Evolutionary conservation across 2,888 invertebrate species (phyloP).

Genomic region (Lypha dubia): DNA sequence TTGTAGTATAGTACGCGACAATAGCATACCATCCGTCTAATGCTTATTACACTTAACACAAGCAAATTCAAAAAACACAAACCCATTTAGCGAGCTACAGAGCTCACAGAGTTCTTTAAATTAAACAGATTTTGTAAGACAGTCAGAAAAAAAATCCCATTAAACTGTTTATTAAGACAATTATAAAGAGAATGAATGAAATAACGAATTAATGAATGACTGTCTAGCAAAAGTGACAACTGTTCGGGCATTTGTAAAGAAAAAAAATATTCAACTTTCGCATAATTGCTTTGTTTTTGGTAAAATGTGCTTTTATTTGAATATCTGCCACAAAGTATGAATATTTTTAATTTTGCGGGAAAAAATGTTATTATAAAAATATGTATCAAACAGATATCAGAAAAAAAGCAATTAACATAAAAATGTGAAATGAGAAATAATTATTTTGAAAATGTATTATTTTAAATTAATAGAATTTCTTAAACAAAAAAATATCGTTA

Average conservation of each 20-base stretch:
- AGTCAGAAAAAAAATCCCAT: slow-evolving; percentile 33
- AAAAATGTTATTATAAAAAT: not conserved
- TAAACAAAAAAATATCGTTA: too few species aligned
- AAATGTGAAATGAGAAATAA: too few species aligned
- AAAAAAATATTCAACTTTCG: not conserved
- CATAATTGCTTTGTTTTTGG: not conserved
- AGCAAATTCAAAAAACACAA: slow-evolving; percentile 22
- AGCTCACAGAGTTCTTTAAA: slow-evolving; percentile 14
- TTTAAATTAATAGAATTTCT: too few species aligned
- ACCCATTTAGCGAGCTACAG: slow-evolving; percentile 4
- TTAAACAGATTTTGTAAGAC: slow-evolving; percentile 43
- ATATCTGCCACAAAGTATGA: slow-evolving; percentile 10
- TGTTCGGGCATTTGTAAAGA: slow-evolving; percentile 30
- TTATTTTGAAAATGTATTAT: too few species aligned
- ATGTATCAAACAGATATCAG: too few species aligned
- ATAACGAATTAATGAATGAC: slow-evolving; percentile 5
- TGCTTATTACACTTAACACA: slow-evolving; percentile 14
- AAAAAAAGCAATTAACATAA: too few species aligned
- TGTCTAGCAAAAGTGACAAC: slow-evolving; percentile 32
- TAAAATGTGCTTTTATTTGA: not conserved
- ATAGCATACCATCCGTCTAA: not conserved
- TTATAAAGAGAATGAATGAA: slow-evolving; percentile 37
- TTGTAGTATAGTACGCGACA: slow-evolving; percentile 5
- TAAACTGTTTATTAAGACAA: slow-evolving; percentile 52
- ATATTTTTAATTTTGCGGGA: not conserved